These are phyloP conservation scores for Orbicella faveolata DNA, from an alignment of 64 coral and sea anemone genomes.

Conservation along the genomic window DNA sequence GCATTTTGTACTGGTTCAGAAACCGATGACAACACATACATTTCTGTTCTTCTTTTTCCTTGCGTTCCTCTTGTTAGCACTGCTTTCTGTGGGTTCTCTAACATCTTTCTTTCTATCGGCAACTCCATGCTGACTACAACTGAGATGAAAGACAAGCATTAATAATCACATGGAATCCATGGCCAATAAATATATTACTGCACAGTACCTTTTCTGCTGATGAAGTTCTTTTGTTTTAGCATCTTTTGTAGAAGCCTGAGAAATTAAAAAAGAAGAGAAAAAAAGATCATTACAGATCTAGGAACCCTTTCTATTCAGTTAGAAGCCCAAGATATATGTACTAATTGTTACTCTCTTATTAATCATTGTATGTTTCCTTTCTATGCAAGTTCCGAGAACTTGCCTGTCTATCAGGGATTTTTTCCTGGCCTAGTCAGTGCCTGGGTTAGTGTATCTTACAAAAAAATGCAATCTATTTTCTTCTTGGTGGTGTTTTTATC, in stretches of 20 bases:
- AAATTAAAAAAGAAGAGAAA: neutral
- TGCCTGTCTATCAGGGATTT: too few relatives aligned
- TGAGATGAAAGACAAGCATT: neutral
- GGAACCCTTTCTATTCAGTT: too few relatives aligned
- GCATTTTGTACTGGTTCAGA: too few relatives aligned
- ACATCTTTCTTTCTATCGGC: neutral
- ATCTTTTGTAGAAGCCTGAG: neutral
- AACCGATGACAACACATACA: neutral
- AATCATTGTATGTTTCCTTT: too few relatives aligned
- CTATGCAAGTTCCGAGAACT: too few relatives aligned
- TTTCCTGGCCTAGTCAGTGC: too few relatives aligned
- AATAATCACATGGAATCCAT: neutral
- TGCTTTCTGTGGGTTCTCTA: neutral
- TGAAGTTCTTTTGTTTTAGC: neutral
- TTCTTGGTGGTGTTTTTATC: too few relatives aligned
- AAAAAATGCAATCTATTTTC: too few relatives aligned
- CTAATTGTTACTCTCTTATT: too few relatives aligned
- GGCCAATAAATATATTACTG: neutral
- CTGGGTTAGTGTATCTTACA: too few relatives aligned
- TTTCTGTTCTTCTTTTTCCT: conserved; percentile 33
- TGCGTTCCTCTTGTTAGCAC: conserved; percentile 15
- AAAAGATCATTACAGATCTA: neutral
- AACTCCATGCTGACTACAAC: neutral
- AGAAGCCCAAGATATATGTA: too few relatives aligned
- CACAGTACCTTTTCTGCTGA: neutral